Percentiles rank a stretch among this genome's conserved stretches.
Evolutionary conservation across 2,113 vertebrate genomes (phyloP).

Genomic region (Lagopus muta): DNA sequence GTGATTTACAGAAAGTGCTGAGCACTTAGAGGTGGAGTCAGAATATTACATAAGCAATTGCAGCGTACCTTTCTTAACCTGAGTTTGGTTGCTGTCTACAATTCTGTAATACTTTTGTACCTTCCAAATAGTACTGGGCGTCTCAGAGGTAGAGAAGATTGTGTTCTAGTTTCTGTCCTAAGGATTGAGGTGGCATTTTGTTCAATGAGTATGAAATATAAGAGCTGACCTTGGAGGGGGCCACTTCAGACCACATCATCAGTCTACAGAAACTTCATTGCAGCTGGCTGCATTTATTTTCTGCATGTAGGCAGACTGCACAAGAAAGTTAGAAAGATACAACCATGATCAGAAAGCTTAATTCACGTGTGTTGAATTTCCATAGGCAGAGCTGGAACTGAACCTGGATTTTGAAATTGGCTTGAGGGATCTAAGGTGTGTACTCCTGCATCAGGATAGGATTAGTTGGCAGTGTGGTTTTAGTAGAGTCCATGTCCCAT

Average conservation of each 20-base stretch:
- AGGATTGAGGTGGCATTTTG: background rate
- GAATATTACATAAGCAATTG: background rate
- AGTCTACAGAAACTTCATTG: background rate
- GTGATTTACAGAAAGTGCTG: slow-evolving; percentile 11
- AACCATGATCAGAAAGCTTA: background rate
- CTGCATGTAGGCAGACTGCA: background rate
- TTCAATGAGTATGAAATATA: background rate
- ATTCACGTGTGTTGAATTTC: background rate
- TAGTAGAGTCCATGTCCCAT: background rate
- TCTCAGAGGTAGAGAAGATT: background rate
- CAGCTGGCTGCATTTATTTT: background rate
- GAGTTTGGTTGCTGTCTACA: background rate
- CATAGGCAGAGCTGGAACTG: background rate
- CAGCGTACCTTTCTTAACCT: background rate
- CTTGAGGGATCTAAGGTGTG: rapidly evolving
- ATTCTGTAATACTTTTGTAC: background rate
- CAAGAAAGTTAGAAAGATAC: background rate
- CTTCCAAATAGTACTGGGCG: background rate
- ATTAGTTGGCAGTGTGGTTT: background rate
- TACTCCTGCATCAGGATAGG: rapidly evolving
- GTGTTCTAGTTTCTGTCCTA: background rate
- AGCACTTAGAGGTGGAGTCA: background rate
- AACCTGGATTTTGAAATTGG: background rate
- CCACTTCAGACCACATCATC: rapidly evolving
- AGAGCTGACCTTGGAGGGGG: background rate